These are phyloP conservation scores for Plodia interpunctella DNA, from an alignment of 1,140 invertebrate species.

Conservation along the genomic window DNA sequence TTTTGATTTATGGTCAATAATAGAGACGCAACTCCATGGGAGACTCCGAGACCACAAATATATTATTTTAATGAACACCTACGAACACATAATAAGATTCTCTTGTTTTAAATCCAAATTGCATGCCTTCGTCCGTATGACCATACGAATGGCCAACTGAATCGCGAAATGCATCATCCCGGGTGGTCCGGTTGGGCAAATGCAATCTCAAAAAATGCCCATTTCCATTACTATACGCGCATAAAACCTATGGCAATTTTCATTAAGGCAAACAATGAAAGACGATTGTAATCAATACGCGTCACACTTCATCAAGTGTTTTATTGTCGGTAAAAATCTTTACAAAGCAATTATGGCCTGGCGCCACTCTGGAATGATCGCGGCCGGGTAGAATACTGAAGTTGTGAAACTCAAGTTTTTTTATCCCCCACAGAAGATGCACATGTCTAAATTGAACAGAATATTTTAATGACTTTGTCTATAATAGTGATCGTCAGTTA, in stretches of 20 bases:
- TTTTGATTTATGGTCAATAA: constrained; percentile 76
- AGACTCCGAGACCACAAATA: constrained; percentile 64
- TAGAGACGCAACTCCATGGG: constrained; percentile 74
- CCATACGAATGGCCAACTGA: no score
- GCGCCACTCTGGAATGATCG: constrained; percentile 27
- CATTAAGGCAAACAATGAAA: constrained; percentile 2
- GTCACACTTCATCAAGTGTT: constrained; percentile 34
- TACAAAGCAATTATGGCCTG: constrained; percentile 27
- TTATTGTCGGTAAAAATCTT: constrained; percentile 29
- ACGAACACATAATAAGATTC: constrained; percentile 57
- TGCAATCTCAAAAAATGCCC: constrained; percentile 14
- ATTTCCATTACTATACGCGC: constrained; percentile 3
- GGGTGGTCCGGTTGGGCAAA: constrained; percentile 42
- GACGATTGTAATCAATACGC: constrained; percentile 8
- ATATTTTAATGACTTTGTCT: constrained; percentile 20
- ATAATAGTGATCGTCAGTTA: constrained; percentile 25
- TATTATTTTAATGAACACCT: constrained; percentile 70
- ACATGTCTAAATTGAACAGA: constrained; percentile 9
- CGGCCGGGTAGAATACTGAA: not conserved
- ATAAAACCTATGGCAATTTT: not conserved
- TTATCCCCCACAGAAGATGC: not conserved
- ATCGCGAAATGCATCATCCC: constrained; percentile 21
- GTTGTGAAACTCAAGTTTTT: constrained; percentile 19
- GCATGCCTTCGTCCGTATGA: constrained; percentile 31
- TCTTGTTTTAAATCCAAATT: constrained; percentile 42